phyloP scores from a whole-genome alignment of 2,113 vertebrate species.

The Geococcyx californianus region DNA sequence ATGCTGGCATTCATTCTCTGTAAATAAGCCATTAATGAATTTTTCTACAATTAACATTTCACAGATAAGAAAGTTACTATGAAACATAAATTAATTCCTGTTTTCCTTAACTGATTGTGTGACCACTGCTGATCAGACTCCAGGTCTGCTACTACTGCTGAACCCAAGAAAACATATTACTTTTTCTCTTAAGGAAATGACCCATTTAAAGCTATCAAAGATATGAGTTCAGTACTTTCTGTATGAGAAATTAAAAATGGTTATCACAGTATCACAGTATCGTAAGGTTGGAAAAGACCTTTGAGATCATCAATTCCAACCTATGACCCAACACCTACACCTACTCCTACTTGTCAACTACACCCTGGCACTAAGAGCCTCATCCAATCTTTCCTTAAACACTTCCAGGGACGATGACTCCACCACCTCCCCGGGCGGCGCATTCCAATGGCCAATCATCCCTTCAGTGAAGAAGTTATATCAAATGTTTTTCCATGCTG shows the following conservation, averaged over 20 bases:
- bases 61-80: background rate
- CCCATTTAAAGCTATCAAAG: background rate
- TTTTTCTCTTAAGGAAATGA: background rate
- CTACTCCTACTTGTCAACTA: too few relatives aligned
- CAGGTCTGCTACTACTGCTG: background rate
- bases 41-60: constrained; percentile 1
- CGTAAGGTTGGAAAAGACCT: too few relatives aligned
- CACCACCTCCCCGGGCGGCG: too few relatives aligned
- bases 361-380: too few relatives aligned
- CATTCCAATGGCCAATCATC: too few relatives aligned
- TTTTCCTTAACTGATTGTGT: background rate
- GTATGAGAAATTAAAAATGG: background rate
- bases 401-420: too few relatives aligned
- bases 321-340: too few relatives aligned
- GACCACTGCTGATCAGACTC: background rate
- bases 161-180: background rate
- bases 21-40: background rate
- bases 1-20: constrained; percentile 3
- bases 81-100: background rate
- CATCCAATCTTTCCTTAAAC: too few relatives aligned
- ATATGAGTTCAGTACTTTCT: background rate
- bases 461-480: too few relatives aligned
- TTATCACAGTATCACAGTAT: too few relatives aligned
- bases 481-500: background rate
- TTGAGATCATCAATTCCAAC: too few relatives aligned